Evolutionary conservation across 2,797 vertebrate genomes (phyloP), one percentile per base, ranked within the genome.

Genomic region (Gymnoscopelus microlampas): DNA sequence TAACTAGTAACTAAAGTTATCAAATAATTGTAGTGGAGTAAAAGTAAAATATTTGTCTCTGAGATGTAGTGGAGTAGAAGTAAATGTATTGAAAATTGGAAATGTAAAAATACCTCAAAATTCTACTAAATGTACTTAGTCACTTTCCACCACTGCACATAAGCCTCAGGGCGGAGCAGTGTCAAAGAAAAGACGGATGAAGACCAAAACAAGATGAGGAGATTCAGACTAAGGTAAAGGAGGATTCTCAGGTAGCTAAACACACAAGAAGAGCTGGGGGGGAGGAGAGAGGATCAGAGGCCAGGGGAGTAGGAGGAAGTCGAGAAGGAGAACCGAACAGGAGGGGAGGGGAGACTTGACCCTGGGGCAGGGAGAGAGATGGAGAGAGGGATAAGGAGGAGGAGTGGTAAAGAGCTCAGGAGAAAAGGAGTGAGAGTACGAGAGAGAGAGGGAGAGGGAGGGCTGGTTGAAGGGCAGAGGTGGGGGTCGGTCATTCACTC

Each of bases 401-500:
- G 60, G 59, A 73, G 70, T 74, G 56, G 73, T 71, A 73, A 87
- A 44, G 72, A 80, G 78, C 74, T 81, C 39, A 75, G 19, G 44
- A 72, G 39, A 76, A 73, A 74, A 79, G 68, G 65, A 62, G 66
- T 58, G 67, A 80, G 29, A 53, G 53, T 61, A 48, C 19, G 58
- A 72, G 68, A 1, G 11, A 63, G 69, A n/a, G 60, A n/a, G 60
- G 9, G 49, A 32, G 57, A 68, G 76, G 73, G 74, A 65, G 66
- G 24, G 59, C 15, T 66, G n/a, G n/a, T 15, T 66, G 63, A 55
- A 72, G 81, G 87, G 74, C 74, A 78, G 77, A 82, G 77, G 78
- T 79, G 74, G 78, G 73, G 73, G 83, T 81, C 80, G 84, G 85
- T 86, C 85, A 83, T 73, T 86, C 76, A 81, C 70, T 74, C 39